Percentiles rank a stretch among this genome's conserved stretches.
Conservation (phyloP, 2,888 invertebrate genomes). For the Cenopis cana region DNA sequence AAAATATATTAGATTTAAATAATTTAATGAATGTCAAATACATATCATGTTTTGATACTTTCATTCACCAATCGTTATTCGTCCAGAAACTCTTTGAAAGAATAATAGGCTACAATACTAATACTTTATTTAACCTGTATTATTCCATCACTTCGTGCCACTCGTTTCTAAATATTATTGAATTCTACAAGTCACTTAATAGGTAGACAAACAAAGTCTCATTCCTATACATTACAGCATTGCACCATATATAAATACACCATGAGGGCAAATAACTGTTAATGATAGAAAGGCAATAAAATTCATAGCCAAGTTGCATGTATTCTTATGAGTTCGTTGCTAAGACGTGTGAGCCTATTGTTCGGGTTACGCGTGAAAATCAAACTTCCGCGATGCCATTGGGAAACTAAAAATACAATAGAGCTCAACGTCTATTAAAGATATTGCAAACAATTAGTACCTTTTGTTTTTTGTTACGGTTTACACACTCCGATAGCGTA, state of each 20-base stretch:
- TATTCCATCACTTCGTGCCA: no score
- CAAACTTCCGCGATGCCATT: conserved; percentile 66
- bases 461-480: conserved; percentile 43
- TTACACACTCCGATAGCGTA: conserved; percentile 38
- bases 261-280: conserved; percentile 29
- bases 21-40: no score
- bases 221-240: no score
- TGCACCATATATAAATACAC: neutral
- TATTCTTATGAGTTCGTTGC: conserved; percentile 55
- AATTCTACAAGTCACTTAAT: no score
- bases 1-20: no score
- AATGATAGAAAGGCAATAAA: conserved; percentile 64
- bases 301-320: conserved; percentile 60
- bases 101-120: no score
- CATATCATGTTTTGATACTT: no score
- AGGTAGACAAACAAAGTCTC: no score
- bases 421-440: conserved; percentile 44
- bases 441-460: conserved; percentile 44
- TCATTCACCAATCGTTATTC: no score
- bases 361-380: conserved; percentile 68
- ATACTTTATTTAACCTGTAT: no score
- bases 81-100: no score
- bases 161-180: no score
- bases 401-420: conserved; percentile 50
- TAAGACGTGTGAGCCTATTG: conserved; percentile 63